Evolutionary conservation across 64 coral and sea anemone species (phyloP), one percentile per base, ranked within the genome.

Genomic region (Stylophora pistillata): DNA sequence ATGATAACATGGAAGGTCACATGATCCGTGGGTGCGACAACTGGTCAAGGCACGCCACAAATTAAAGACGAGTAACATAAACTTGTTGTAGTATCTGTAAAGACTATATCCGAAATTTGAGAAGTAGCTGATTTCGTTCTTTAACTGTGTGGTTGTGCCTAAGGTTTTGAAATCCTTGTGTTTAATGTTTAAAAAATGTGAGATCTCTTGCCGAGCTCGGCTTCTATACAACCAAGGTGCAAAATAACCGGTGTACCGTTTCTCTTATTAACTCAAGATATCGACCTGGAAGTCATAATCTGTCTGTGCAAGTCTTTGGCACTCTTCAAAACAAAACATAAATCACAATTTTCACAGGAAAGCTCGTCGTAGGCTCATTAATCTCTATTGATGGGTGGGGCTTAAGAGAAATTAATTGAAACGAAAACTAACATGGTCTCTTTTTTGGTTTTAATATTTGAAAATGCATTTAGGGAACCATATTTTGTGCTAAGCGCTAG

Each of bases 41-140:
- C 13, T 91, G 94, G 55, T 91, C 92, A 5, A 91, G 95, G 92
- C 84, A 98, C 52, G 78, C 84, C 1, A 98, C 95, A 56, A 98
- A 98, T 76, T 98, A 91, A 88, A 74, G 28, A 54, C 15, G 0
- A 37, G 53, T 11, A 15, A 13, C 15, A 5, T 52, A 73, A 13
- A 21, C 9, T 16, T 27, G 2, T 16, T 2, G 37, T 4, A 47
- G 7, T 47, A 47, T 47, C 37, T 47, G 3, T 47, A 47, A 47
- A 68, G 26, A 68, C 26, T 11, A 68, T 68, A 26, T 68, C 64
- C 23, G 23, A 25, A 25, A 12, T 68, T 68, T 68, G 26, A 5
- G 10, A 68, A 68, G 12, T 68, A 68, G 12, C 4, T 68, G 64
- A 68, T 27, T 68, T 68, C 25, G 13, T 60, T 60, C 58, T 60